Conservation (phyloP, 2,888 invertebrate genomes). For the Pristionchus fissidentatus region DNA sequence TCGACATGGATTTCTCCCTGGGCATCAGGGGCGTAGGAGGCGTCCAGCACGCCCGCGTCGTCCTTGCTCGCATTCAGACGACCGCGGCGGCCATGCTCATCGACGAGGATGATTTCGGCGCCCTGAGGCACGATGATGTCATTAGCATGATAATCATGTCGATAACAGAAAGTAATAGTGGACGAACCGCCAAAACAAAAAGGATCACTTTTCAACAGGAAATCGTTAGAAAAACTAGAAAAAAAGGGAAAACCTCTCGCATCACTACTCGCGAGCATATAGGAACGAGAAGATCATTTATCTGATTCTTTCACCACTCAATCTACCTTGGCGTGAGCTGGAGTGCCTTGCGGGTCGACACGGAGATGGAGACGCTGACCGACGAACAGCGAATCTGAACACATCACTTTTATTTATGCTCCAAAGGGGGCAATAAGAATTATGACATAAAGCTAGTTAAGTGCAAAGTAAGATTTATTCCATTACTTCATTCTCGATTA, state of each 20-base stretch:
- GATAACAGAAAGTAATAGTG: neutral
- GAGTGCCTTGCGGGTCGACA: slow-evolving; percentile 29
- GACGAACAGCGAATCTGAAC: slow-evolving; percentile 27
- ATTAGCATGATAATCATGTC: neutral
- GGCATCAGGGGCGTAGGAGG: slow-evolving; percentile 10
- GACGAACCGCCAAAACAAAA: no score
- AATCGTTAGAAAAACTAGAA: no score
- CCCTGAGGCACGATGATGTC: slow-evolving; percentile 14
- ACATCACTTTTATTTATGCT: neutral
- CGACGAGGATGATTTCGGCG: slow-evolving; percentile 43
- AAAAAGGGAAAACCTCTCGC: no score
- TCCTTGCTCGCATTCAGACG: slow-evolving; percentile 24
- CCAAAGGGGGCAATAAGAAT: neutral
- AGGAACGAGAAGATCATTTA: neutral
- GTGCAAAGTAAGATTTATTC: no score
- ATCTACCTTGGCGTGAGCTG: slow-evolving; percentile 28
- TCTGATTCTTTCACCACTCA: neutral
- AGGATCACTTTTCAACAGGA: no score
- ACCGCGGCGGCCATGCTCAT: slow-evolving; percentile 6
- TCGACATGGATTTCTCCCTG: neutral
- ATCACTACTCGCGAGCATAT: neutral
- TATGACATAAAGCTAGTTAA: no score
- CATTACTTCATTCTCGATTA: neutral
- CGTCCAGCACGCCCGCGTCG: slow-evolving; percentile 17
- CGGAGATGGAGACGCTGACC: slow-evolving; percentile 36